A percentile compares a stretch with the other conserved stretches of the same genome.
Evolutionary conservation across 2,797 vertebrate species (phyloP).

Genomic region (Siniperca undulata): DNA sequence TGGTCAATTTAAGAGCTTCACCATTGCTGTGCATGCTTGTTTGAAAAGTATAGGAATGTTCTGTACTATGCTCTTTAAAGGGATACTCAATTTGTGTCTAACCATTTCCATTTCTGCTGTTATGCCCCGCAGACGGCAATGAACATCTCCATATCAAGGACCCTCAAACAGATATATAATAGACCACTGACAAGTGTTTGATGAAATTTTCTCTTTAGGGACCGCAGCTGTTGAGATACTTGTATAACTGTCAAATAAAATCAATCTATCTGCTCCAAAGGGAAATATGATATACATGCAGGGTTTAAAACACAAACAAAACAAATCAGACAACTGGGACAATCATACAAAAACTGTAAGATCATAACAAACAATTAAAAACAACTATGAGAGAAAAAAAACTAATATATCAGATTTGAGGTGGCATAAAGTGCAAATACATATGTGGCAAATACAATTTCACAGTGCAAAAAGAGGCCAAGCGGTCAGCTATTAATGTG

Average conservation of each 20-base stretch:
- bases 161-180: constrained; percentile 30
- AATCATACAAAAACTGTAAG: constrained; percentile 8
- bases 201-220: constrained; percentile 50
- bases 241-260: constrained; percentile 50
- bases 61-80: not conserved
- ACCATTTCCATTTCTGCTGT: constrained; percentile 7
- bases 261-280: constrained; percentile 38
- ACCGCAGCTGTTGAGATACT: constrained; percentile 14
- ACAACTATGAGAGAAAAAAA: not conserved
- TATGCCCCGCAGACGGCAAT: not conserved
- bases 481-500: not conserved
- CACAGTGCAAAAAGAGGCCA: not conserved
- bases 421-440: not conserved
- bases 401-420: not conserved
- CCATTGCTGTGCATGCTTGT: not conserved
- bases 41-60: constrained; percentile 18
- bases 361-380: constrained; percentile 15
- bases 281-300: constrained; percentile 34
- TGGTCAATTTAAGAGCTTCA: not conserved
- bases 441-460: not conserved
- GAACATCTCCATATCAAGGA: constrained; percentile 32
- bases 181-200: constrained; percentile 35
- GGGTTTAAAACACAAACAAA: constrained; percentile 43
- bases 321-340: constrained; percentile 25
- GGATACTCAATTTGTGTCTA: constrained; percentile 10